Percentiles rank a stretch among this genome's conserved stretches.
phyloP scores from a whole-genome alignment of 2,797 vertebrate species.

The Gila robusta region DNA sequence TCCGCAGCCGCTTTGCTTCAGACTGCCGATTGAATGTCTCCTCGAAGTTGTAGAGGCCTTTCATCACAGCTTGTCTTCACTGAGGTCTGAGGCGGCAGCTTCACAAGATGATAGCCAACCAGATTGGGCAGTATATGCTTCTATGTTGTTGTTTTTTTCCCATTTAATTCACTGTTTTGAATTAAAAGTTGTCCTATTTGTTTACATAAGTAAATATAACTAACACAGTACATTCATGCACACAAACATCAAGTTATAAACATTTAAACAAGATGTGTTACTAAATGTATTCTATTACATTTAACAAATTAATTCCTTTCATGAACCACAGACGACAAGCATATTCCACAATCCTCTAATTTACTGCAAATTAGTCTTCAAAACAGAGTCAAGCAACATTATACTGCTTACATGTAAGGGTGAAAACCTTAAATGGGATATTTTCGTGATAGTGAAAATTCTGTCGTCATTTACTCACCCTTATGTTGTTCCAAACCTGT shows the following conservation, averaged over 20 bases:
- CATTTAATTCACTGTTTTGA: no score
- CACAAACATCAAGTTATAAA: not conserved
- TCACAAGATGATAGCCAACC: not conserved
- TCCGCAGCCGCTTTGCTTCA: not conserved
- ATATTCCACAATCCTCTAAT: not conserved
- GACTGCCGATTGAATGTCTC: not conserved
- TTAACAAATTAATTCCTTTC: not conserved
- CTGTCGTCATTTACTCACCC: no score
- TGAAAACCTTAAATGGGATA: not conserved
- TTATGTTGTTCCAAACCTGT: not conserved
- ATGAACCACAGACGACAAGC: not conserved
- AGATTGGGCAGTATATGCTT: not conserved
- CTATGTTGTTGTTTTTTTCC: not conserved
- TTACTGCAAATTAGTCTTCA: slow-evolving; percentile 4
- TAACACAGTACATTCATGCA: not conserved
- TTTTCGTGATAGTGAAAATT: no score
- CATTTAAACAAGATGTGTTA: not conserved
- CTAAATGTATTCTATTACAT: not conserved
- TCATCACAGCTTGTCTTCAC: not conserved
- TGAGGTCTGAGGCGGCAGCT: not conserved
- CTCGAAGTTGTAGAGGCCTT: not conserved
- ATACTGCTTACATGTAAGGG: not conserved
- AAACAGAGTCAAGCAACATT: not conserved
- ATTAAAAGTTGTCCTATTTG: not conserved
- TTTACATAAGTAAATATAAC: not conserved